Base-by-base conservation (phyloP, 2,797 vertebrate genomes). In the Zenarchopterus dispar region DNA sequence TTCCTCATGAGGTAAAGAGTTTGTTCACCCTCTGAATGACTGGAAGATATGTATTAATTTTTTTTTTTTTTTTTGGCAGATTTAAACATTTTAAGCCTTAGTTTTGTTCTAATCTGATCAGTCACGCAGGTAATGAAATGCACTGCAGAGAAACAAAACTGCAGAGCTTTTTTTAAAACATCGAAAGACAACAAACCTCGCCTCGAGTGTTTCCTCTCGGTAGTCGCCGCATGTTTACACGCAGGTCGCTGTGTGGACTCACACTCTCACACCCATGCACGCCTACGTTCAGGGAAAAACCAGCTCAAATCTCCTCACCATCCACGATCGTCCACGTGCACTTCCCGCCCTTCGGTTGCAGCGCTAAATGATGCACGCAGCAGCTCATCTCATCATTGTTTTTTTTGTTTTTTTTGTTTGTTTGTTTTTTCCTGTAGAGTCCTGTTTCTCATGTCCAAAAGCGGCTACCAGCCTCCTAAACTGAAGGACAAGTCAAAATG, bases 371-470 rank as follows among this genome's bases (percentile, higher is more conserved):
- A n/a, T n/a, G n/a, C 28, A 6, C 8, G 28, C 28, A 28, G 28
- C 28, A 28, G 5, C 28, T 28, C 28, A 28, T 28, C 28, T 42
- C 41, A 42, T 16, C 36, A n/a, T n/a, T n/a, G n/a, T n/a, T n/a
- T n/a, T n/a, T n/a, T n/a, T n/a, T 42, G 42, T 9, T 44, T 6
- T 44, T 1, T 44, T n/a, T 44, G 17, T 7, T 2, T 1, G 28
- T 10, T 17, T 33, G 4, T 47, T 11, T 33, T 63, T 36, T 60
- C 45, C 61, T 62, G 19, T 55, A 97, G 96, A 56, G 95, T 97
- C 24, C 85, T 97, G 63, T 96, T 97, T 64, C 94, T 97, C 52
- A 97, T 97, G 96, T 96, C 95, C 4, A 97, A 97, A 78, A 97
- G 95, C 13, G 95, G 96, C 47, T 97, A 96, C 87, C 96, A 97